Conservation (phyloP, 2,888 invertebrate genomes). For the Hyposoter didymator region DNA sequence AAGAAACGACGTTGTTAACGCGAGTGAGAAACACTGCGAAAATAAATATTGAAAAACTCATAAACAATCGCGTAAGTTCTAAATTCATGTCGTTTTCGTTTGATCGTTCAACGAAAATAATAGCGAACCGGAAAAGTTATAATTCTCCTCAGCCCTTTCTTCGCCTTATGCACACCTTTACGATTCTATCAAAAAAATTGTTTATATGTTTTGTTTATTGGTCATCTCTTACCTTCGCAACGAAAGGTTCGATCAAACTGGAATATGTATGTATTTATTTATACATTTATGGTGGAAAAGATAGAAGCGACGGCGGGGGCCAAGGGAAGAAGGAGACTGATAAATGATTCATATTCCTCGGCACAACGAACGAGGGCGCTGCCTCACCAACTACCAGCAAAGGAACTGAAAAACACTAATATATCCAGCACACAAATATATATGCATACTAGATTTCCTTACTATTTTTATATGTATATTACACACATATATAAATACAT, state of each 20-base stretch:
- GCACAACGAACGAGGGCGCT: slow-evolving; percentile 42
- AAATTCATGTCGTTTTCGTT: neutral
- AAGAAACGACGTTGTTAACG: neutral
- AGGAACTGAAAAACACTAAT: slow-evolving; percentile 78
- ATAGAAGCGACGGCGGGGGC: slow-evolving; percentile 22
- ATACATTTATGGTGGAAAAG: slow-evolving; percentile 20
- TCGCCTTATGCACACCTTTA: neutral
- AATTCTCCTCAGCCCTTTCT: neutral
- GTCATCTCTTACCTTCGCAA: slow-evolving; percentile 25
- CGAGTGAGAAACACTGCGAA: neutral
- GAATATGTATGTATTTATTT: slow-evolving; percentile 7
- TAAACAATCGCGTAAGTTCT: neutral
- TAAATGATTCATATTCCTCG: slow-evolving; percentile 80
- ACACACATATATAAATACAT: slow-evolving; percentile 26
- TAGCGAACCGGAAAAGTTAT: neutral
- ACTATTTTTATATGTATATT: slow-evolving; percentile 55
- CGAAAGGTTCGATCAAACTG: slow-evolving; percentile 35
- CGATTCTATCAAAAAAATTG: slow-evolving; percentile 17
- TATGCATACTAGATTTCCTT: slow-evolving; percentile 48
- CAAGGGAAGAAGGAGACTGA: slow-evolving; percentile 78
- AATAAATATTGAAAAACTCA: neutral
- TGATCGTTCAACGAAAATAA: neutral
- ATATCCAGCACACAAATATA: slow-evolving; percentile 68
- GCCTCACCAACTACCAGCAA: slow-evolving; percentile 74
- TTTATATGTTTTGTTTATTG: slow-evolving; percentile 28